These are phyloP conservation scores for Mongoloraphidia duomilia DNA, from an alignment of 2,888 invertebrate species.

Conservation along the genomic window DNA sequence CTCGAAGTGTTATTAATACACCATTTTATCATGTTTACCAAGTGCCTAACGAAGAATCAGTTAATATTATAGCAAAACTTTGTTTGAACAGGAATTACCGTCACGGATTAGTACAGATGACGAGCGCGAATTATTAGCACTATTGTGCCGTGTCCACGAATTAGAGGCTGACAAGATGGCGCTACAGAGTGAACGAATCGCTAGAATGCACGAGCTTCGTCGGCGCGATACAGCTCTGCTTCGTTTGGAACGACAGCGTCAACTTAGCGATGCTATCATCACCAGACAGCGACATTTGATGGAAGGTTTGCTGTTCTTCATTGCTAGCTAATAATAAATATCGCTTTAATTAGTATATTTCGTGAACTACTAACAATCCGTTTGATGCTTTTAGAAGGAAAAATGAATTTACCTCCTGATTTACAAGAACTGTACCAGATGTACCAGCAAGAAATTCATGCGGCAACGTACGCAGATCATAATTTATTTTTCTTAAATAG, in stretches of 20 bases:
- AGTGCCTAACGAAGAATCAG: too few relatives aligned
- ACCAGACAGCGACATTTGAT: conserved; percentile 73
- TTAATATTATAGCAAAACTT: not conserved
- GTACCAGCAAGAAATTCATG: conserved; percentile 79
- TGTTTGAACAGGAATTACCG: conserved; percentile 54
- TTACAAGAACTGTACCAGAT: conserved; percentile 65
- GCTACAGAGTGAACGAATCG: conserved; percentile 72
- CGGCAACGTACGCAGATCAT: conserved; percentile 57
- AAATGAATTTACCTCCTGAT: conserved; percentile 55
- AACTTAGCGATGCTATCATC: conserved; percentile 83
- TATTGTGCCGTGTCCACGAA: conserved; percentile 85
- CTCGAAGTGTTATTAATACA: too few relatives aligned
- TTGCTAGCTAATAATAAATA: not conserved
- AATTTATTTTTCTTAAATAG: conserved; percentile 35
- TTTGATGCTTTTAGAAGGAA: conserved; percentile 38
- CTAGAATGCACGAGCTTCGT: conserved; percentile 74
- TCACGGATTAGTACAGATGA: conserved; percentile 74
- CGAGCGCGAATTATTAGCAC: conserved; percentile 73
- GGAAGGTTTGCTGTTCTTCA: conserved; percentile 43
- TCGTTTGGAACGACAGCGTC: conserved; percentile 68
- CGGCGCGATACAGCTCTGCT: conserved; percentile 71
- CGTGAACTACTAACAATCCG: not conserved
- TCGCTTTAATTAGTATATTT: not conserved
- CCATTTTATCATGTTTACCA: too few relatives aligned
- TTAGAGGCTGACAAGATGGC: conserved; percentile 90